phyloP scores from a whole-genome alignment of 2,113 vertebrate species.

The Hippocampus mohnikei region DNA sequence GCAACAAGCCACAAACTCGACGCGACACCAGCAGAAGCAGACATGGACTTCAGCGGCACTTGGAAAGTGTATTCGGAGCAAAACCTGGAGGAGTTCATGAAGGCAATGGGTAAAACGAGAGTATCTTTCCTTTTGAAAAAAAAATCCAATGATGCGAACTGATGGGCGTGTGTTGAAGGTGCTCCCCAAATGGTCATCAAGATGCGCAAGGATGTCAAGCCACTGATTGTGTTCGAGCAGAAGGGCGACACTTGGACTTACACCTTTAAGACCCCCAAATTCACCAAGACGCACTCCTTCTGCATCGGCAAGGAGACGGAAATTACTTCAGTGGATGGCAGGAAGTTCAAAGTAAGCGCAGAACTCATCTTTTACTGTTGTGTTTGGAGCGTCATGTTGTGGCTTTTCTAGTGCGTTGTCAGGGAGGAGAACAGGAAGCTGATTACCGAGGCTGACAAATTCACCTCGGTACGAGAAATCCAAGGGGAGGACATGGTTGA shows the following conservation, averaged over 20 bases:
- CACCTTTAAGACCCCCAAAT: conserved; percentile 74
- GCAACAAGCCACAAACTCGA: conserved; percentile 4
- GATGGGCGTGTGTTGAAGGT: conserved; percentile 46
- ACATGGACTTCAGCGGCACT: conserved; percentile 78
- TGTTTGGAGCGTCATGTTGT: too few relatives aligned
- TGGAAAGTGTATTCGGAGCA: conserved; percentile 81
- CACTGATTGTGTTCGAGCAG: conserved; percentile 76
- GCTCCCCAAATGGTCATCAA: conserved; percentile 75
- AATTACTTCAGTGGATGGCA: conserved; percentile 62
- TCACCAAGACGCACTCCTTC: conserved; percentile 71
- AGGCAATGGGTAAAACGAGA: conserved; percentile 70
- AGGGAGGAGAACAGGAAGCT: conserved; percentile 76
- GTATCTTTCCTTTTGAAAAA: not conserved
- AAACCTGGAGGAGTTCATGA: conserved; percentile 78
- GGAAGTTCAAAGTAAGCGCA: conserved; percentile 59
- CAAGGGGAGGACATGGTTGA: conserved; percentile 81
- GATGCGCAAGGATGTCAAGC: conserved; percentile 75
- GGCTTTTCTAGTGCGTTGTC: conserved; percentile 68
- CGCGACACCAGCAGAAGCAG: conserved; percentile 5
- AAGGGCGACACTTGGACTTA: conserved; percentile 75
- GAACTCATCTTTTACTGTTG: not conserved
- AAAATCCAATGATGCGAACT: fast-evolving
- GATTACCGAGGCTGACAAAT: conserved; percentile 71
- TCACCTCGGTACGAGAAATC: conserved; percentile 76
- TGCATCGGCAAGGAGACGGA: conserved; percentile 76